Evolutionary conservation across 1,140 invertebrate genomes (phyloP).

Genomic region (Drosophila bocqueti): DNA sequence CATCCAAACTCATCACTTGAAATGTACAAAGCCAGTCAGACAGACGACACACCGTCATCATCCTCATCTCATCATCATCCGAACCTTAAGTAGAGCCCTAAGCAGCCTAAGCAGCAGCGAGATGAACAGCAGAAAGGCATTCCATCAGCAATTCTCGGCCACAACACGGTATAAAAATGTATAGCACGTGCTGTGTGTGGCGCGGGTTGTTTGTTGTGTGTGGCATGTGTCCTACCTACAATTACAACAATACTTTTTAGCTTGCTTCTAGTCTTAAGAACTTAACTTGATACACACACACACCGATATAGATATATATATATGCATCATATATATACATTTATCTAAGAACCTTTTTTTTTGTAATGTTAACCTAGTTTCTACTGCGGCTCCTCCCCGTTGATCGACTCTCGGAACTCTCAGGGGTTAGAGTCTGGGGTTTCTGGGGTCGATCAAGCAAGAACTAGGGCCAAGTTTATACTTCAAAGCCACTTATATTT

Average conservation of each 20-base stretch:
- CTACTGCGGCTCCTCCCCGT: slow-evolving; percentile 11
- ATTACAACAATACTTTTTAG: slow-evolving; percentile 21
- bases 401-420: background rate
- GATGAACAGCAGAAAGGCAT: slow-evolving; percentile 27
- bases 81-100: background rate
- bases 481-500: slow-evolving; percentile 22
- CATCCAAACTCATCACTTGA: slow-evolving; percentile 33
- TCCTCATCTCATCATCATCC: slow-evolving; percentile 7
- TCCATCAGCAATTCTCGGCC: slow-evolving; percentile 26
- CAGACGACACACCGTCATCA: slow-evolving; percentile 11
- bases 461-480: slow-evolving; percentile 24
- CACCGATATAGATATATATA: slow-evolving; percentile 4
- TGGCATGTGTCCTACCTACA: slow-evolving; percentile 29
- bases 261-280: slow-evolving; percentile 49
- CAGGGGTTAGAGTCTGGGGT: background rate
- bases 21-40: slow-evolving; percentile 42
- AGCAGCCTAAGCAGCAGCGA: slow-evolving; percentile 5
- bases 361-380: slow-evolving; percentile 72
- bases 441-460: background rate
- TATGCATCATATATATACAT: slow-evolving; percentile 30
- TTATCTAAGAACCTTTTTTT: slow-evolving; percentile 41
- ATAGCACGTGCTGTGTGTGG: slow-evolving; percentile 6
- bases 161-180: slow-evolving; percentile 28
- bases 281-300: background rate
- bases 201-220: slow-evolving; percentile 22